These are phyloP conservation scores for Raphicerus campestris DNA, from an alignment of 2,113 vertebrate genomes.

Conservation along the genomic window DNA sequence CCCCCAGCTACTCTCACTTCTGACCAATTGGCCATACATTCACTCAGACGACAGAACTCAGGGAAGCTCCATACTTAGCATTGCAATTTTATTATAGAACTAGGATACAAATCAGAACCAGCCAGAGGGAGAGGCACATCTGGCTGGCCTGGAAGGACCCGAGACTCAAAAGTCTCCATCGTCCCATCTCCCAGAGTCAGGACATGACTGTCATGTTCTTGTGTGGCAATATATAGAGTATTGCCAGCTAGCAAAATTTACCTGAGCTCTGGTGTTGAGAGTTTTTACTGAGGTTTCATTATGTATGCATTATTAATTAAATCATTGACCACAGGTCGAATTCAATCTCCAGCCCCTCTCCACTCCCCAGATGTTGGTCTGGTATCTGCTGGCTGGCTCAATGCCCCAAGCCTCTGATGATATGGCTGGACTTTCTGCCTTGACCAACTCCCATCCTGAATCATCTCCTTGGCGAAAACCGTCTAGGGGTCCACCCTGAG, in stretches of 20 bases:
- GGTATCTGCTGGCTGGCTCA: neutral
- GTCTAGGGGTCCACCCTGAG: neutral
- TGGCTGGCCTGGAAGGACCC: fast-evolving
- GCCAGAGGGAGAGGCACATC: neutral
- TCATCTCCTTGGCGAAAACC: neutral
- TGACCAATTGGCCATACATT: neutral
- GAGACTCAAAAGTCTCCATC: neutral
- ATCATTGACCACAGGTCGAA: neutral
- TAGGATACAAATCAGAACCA: neutral
- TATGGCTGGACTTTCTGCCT: neutral
- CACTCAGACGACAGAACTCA: neutral
- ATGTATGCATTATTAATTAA: neutral
- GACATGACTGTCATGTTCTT: too few species aligned
- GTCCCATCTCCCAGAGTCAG: neutral
- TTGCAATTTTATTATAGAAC: neutral
- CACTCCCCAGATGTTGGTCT: neutral
- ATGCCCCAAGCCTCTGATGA: neutral
- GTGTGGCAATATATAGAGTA: neutral
- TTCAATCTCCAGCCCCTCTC: neutral
- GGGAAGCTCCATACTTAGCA: neutral
- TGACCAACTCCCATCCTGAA: neutral
- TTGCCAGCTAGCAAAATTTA: neutral
- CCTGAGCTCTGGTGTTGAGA: neutral
- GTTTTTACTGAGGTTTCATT: neutral
- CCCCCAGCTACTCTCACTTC: neutral